Conservation (phyloP, 2,797 vertebrate species). For the Protosalanx chinensis region DNA sequence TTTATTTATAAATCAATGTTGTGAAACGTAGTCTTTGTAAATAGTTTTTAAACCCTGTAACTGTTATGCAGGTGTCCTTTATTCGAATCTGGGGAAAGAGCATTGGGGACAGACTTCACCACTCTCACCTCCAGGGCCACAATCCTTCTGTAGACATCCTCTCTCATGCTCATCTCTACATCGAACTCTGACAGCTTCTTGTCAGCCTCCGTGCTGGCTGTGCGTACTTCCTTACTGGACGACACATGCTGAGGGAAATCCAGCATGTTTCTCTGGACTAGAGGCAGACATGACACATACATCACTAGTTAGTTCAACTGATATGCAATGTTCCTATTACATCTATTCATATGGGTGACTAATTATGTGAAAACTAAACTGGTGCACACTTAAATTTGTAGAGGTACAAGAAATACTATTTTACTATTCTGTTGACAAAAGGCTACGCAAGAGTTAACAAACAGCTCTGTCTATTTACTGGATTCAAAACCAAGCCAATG, state of each 20-base stretch:
- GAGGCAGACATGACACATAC: not conserved
- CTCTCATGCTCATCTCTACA: slow-evolving; percentile 98
- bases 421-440: not conserved
- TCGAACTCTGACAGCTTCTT: slow-evolving; percentile 94
- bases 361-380: too few species aligned
- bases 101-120: too few species aligned
- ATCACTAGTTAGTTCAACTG: not conserved
- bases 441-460: slow-evolving; percentile 8
- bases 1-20: too few species aligned
- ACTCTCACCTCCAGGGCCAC: slow-evolving; percentile 85
- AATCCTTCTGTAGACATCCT: slow-evolving; percentile 90
- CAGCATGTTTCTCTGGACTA: slow-evolving; percentile 90
- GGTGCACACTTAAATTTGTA: not conserved
- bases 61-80: too few species aligned
- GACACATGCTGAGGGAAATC: slow-evolving; percentile 97
- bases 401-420: not conserved
- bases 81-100: too few species aligned
- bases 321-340: not conserved
- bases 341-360: not conserved
- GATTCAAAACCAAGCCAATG: slow-evolving; percentile 38
- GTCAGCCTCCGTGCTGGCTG: slow-evolving; percentile 89
- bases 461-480: slow-evolving; percentile 6
- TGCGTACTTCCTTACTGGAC: slow-evolving; percentile 80
- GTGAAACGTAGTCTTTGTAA: too few species aligned
- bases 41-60: too few species aligned